These are phyloP conservation scores for Zootoca vivipara DNA, from an alignment of 2,113 vertebrate genomes.

Conservation along the genomic window DNA sequence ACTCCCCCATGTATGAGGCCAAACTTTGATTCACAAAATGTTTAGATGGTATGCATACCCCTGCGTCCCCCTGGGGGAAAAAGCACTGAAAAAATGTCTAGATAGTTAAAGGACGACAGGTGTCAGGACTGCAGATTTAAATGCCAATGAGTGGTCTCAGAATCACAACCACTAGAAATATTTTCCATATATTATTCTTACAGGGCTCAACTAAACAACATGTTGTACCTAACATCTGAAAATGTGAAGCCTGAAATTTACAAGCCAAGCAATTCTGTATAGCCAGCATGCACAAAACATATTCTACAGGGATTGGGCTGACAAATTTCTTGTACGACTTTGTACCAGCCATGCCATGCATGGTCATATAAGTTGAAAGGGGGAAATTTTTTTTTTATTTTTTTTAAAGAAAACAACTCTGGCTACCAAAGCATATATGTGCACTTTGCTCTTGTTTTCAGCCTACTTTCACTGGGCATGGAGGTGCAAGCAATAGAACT, in stretches of 20 bases:
- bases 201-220: not conserved
- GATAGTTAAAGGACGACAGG: too few species aligned
- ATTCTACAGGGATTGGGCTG: not conserved
- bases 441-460: not conserved
- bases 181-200: not conserved
- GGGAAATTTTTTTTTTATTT: not conserved
- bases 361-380: not conserved
- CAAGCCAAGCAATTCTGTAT: not conserved
- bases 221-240: not conserved
- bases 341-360: too few species aligned
- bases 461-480: too few species aligned
- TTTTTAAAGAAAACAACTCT: not conserved
- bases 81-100: too few species aligned
- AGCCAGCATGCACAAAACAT: too few species aligned
- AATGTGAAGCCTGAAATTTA: not conserved
- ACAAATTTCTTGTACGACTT: not conserved
- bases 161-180: constrained; percentile 8
- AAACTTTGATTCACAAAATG: too few species aligned
- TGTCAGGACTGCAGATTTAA: not conserved
- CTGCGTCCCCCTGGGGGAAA: too few species aligned
- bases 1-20: too few species aligned
- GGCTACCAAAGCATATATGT: not conserved
- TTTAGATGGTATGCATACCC: too few species aligned
- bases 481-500: not conserved
- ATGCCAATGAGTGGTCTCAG: not conserved